Base-by-base conservation (phyloP, 2,797 vertebrate genomes). In the Gambusia yucatana region DNA sequence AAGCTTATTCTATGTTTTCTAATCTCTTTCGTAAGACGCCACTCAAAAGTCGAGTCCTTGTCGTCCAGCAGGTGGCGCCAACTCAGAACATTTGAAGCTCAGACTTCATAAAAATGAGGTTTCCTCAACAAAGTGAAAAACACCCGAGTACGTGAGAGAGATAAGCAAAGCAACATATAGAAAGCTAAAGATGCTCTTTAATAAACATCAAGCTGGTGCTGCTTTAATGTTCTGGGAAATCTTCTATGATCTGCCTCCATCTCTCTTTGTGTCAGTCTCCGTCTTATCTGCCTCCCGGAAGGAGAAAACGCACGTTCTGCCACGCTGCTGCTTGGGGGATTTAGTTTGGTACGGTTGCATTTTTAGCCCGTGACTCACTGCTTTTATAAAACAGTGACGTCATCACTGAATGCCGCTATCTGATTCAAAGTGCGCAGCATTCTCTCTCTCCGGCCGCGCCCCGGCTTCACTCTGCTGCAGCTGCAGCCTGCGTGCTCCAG, bases 301-400 rank as follows among this genome's bases (percentile, higher is more conserved):
- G 74, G 11, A 61, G 44, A 76, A 76, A 83, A 83, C 33, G 70
- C 71, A 83, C 69, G 65, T 82, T 82, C 76, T 77, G 48, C 84
- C 77, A 73, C 69, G 63, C 61, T 81, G 43, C 7, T 81, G 16
- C 71, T 57, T n/a, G 43, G 48, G 57, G 74, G 80, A 83, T 22
- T 16, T 13, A 28, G 69, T 43, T 67, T 47, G 70, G 65, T 43
- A 69, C 9, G 10, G 39, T 59, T 46, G 79, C 82, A 76, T 84
- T 86, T 77, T 77, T 67, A 36, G 46, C 63, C 43, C 9, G 81
- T 90, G 85, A 92, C 76, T 92, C 90, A 89, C 85, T 82, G 81
- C 77, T 82, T 87, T 87, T 39, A 81, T 44, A 39, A 22, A 74
- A 33, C 78, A 72, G 86, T 94, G 89, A 94, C 90, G 92, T 94